Evolutionary conservation across 2,888 invertebrate species (phyloP), one percentile per base, ranked within the genome.

Genomic region (Abrostola triplasia): DNA sequence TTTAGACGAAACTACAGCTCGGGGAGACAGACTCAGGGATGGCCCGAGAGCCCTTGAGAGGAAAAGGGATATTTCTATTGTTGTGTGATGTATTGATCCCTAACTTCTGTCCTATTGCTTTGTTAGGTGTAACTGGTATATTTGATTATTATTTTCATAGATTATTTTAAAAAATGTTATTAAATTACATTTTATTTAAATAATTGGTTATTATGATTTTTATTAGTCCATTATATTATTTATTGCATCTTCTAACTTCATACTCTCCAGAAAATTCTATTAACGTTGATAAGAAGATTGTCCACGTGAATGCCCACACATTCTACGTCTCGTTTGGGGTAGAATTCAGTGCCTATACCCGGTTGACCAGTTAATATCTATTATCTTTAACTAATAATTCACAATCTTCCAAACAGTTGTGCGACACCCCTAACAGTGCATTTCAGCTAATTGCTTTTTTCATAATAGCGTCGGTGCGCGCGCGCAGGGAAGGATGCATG

Each of bases 371-470:
- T n/a, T n/a, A n/a, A n/a, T n/a, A n/a, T n/a, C n/a, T n/a, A n/a
- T n/a, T n/a, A n/a, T n/a, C n/a, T 24, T 24, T 24, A 24, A 24
- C 24, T 4, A 24, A 24, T 24, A 2, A 24, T 24, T 24, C 24
- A 24, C 4, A 24, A 24, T 24, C 24, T 24, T 44, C 12, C 44
- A 44, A 13, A 44, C 7, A 37, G 38, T 24, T 12, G 10, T 8
- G 53, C 51, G 59, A 0, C 75, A 59, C n/a, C 72, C 68, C 64
- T 74, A 58, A 42, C 41, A 67, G 69, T 77, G 80, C 92, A 90
- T 91, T 91, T 91, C 89, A 91, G 92, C 89, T 93, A 92, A 93
- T 93, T 92, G 90, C 88, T 90, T 92, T 92, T 93, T 92, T 92
- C 89, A 86, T 72, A 72, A 64, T 60, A 73, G 69, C 57, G 55